Evolutionary conservation across 1,140 invertebrate genomes (phyloP), one percentile per base, ranked within the genome.

Genomic region (Popillia japonica): DNA sequence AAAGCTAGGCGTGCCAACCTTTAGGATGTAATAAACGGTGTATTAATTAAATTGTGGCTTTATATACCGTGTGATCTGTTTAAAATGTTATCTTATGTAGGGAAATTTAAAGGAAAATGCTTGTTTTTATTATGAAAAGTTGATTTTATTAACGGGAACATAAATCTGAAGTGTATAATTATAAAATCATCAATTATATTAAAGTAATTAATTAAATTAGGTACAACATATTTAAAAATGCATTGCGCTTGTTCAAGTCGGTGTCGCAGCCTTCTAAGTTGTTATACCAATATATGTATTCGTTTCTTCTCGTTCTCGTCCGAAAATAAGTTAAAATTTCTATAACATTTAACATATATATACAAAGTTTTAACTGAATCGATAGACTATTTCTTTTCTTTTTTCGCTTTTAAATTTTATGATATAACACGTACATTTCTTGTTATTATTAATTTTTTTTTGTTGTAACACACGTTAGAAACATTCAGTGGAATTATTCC

Each of bases 321-420:
- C n/a, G n/a, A n/a, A n/a, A 48, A 48, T 48, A 64, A 64, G 61
- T 64, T 64, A 64, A 64, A 64, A 11, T 64, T 64, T 64, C 23
- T 17, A 64, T 20, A 10, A 64, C 22, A 20, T n/a, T 64, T 20
- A 64, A 64, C 61, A 64, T 64, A 64, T 64, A 64, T 64, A 20
- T 64, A 64, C 61, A 64, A 6, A 48, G 44, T 14, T 14, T n/a
- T 48, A 27, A 64, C 17, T 20, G 23, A 61, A 22, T n/a, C 10
- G 23, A 64, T 64, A 64, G 61, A 64, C n/a, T 64, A 64, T 64
- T 27, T 64, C n/a, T 59, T 59, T 64, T n/a, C n/a, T n/a, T n/a
- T n/a, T n/a, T n/a, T n/a, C n/a, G n/a, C n/a, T n/a, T 22, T 64
- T 17, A 17, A 48, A n/a, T 48, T 48, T 48, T 48, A 64, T 20